Conservation (phyloP, 2,113 vertebrate genomes). For the Cervus canadensis region DNA sequence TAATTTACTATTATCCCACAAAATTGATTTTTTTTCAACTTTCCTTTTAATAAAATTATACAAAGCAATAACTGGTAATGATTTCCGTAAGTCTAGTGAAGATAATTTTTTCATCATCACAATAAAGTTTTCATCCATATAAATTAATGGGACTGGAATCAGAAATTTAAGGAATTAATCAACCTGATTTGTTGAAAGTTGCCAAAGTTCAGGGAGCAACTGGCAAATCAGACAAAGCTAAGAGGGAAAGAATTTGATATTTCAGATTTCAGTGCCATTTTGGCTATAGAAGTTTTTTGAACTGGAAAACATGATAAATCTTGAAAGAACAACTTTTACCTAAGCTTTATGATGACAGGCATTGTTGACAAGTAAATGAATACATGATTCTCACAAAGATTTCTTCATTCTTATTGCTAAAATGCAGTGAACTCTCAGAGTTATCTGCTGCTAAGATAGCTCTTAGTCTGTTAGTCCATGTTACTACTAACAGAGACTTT, state of each 20-base stretch:
- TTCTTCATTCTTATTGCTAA: neutral
- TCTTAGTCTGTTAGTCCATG: neutral
- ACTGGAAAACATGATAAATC: neutral
- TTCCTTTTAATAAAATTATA: conserved; percentile 23
- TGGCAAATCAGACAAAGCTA: neutral
- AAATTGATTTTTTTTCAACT: neutral
- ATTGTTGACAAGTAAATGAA: neutral
- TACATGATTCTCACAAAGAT: neutral
- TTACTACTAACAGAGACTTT: neutral
- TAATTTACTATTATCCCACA: neutral
- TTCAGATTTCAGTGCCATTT: conserved; percentile 12
- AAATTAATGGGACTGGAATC: neutral
- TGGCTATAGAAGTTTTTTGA: neutral
- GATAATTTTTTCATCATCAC: conserved; percentile 14
- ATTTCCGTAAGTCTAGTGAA: neutral
- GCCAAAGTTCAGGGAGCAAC: neutral
- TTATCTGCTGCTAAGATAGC: neutral
- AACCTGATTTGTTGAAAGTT: neutral
- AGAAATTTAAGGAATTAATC: conserved; percentile 10
- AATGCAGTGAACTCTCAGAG: neutral
- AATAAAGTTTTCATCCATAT: neutral
- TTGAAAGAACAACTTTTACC: neutral
- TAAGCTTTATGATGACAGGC: neutral
- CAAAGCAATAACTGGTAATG: neutral
- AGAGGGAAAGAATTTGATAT: neutral